phyloP scores from a whole-genome alignment of 2,888 invertebrate species.

The Sinelater perroti region DNA sequence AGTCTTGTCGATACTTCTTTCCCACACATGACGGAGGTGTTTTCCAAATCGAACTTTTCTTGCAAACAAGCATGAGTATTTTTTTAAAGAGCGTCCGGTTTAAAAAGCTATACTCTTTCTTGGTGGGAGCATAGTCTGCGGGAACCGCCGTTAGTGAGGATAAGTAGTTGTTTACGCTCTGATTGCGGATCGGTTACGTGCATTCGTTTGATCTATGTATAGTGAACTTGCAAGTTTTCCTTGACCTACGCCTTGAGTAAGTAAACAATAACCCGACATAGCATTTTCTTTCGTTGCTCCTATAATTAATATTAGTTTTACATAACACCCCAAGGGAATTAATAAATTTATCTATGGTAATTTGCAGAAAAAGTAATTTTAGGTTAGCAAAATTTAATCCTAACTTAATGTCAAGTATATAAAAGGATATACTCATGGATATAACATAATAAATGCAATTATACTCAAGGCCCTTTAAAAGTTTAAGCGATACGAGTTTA shows the following conservation, averaged over 20 bases:
- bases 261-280: constrained; percentile 14
- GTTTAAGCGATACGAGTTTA: too few relatives aligned
- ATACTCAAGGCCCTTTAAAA: too few relatives aligned
- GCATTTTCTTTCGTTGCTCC: too few relatives aligned
- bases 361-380: too few relatives aligned
- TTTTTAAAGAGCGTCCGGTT: constrained; percentile 35
- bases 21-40: constrained; percentile 29
- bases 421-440: too few relatives aligned
- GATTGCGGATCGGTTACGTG: constrained; percentile 6
- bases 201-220: constrained; percentile 10
- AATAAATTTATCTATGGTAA: too few relatives aligned
- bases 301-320: not conserved
- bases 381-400: too few relatives aligned
- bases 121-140: constrained; percentile 41
- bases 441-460: too few relatives aligned
- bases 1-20: constrained; percentile 24
- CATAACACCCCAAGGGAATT: too few relatives aligned
- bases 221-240: constrained; percentile 26
- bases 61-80: constrained; percentile 32
- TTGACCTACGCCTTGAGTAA: constrained; percentile 29
- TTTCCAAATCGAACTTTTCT: constrained; percentile 38
- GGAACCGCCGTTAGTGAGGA: constrained; percentile 31
- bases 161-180: constrained; percentile 17
- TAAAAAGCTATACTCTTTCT: constrained; percentile 39
- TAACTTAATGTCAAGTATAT: too few relatives aligned